Conservation (phyloP, 2,113 vertebrate genomes). For the Laterallus jamaicensis region DNA sequence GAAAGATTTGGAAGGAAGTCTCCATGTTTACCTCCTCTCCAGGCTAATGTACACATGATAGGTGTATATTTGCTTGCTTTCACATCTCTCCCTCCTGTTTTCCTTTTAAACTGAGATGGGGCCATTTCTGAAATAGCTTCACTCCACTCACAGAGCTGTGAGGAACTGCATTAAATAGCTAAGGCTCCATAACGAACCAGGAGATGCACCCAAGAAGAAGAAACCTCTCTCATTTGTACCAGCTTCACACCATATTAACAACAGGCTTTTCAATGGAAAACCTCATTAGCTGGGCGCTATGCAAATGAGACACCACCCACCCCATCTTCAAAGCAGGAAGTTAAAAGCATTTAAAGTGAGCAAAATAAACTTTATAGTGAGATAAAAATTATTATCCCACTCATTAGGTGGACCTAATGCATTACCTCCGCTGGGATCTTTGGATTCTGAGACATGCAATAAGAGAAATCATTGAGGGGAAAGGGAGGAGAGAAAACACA, state of each 20-base stretch:
- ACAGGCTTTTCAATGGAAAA: conserved; percentile 17
- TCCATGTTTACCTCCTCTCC: neutral
- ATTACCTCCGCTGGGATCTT: conserved; percentile 70
- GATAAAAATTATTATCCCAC: conserved; percentile 65
- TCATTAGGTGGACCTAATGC: conserved; percentile 75
- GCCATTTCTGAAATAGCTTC: neutral
- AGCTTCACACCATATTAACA: neutral
- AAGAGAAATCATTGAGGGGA: conserved; percentile 11
- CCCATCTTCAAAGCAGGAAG: conserved; percentile 55
- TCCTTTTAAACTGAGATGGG: neutral
- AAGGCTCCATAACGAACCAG: neutral
- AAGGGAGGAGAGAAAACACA: conserved; percentile 32
- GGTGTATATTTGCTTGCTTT: neutral
- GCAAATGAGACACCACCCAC: conserved; percentile 14
- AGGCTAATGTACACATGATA: neutral
- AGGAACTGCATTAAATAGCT: neutral
- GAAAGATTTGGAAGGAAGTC: neutral
- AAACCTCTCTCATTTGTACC: neutral
- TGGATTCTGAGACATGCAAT: conserved; percentile 67
- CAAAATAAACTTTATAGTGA: conserved; percentile 52
- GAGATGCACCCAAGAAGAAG: neutral
- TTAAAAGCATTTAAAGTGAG: conserved; percentile 2
- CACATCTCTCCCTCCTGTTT: accelerated
- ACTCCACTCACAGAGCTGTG: neutral
- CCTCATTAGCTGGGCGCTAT: neutral